Evolutionary conservation across 2,797 vertebrate species (phyloP).

Genomic region (Enteromius thamalakanensis): DNA sequence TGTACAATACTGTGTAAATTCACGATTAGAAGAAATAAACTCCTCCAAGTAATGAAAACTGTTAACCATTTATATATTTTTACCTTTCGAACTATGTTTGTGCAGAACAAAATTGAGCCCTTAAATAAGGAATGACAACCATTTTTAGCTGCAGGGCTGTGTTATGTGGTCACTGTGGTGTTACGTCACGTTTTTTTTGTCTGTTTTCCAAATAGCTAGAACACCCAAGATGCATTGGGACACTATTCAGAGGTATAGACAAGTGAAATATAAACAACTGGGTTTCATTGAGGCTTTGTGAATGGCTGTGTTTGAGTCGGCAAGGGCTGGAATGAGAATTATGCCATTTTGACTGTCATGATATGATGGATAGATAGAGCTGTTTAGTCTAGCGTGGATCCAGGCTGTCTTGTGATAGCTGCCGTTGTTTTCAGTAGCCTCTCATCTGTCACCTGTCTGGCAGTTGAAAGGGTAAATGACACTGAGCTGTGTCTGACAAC

Average conservation of each 20-base stretch:
- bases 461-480: conserved; percentile 55
- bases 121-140: neutral
- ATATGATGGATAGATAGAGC: conserved; percentile 56
- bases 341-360: conserved; percentile 46
- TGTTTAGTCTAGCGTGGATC: conserved; percentile 56
- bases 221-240: conserved; percentile 39
- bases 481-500: conserved; percentile 53
- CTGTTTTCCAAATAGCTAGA: conserved; percentile 28
- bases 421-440: conserved; percentile 54
- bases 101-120: neutral
- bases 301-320: conserved; percentile 50
- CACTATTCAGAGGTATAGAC: conserved; percentile 35
- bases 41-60: neutral
- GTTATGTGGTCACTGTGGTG: neutral
- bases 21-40: neutral
- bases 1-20: neutral
- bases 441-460: conserved; percentile 61
- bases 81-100: neutral
- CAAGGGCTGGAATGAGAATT: conserved; percentile 41
- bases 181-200: conserved; percentile 1
- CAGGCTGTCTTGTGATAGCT: conserved; percentile 45
- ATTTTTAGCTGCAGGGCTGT: neutral
- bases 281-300: conserved; percentile 49
- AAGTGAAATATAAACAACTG: conserved; percentile 41
- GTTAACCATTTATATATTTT: neutral